Conservation (phyloP, 2,888 invertebrate genomes). For the Ptycholaimellus sp. region DNA sequence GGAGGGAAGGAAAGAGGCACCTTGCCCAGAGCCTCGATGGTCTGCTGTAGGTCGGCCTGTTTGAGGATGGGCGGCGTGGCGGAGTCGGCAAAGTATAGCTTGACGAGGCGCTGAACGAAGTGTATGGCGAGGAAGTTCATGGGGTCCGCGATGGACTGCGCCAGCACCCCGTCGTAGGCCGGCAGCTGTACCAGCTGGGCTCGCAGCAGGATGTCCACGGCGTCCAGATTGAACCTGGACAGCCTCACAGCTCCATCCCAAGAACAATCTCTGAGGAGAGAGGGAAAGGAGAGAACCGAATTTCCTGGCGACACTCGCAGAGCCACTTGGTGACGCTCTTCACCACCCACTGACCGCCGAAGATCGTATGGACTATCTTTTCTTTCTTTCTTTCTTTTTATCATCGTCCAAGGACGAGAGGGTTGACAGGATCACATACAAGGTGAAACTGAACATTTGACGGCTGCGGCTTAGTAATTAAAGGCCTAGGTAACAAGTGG, state of each 20-base stretch:
- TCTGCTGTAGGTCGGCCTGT: conserved; percentile 58
- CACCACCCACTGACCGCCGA: conserved; percentile 4
- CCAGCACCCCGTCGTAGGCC: conserved; percentile 54
- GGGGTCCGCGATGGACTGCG: conserved; percentile 58
- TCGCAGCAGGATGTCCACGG: conserved; percentile 61
- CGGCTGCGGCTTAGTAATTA: no score
- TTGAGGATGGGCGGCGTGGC: neutral
- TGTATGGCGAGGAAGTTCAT: conserved; percentile 48
- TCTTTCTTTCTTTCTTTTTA: no score
- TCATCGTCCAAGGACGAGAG: no score
- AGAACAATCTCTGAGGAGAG: conserved; percentile 41
- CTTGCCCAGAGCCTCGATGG: no score
- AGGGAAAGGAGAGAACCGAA: conserved; percentile 18
- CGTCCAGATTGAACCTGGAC: conserved; percentile 36
- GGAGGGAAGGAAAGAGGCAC: no score
- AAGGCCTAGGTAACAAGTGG: no score
- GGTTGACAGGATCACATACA: no score
- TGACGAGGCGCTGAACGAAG: conserved; percentile 72
- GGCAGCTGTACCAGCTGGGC: conserved; percentile 54
- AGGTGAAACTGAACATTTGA: no score
- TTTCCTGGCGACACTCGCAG: conserved; percentile 64
- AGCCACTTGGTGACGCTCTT: conserved; percentile 31
- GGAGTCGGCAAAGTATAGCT: conserved; percentile 52
- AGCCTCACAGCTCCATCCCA: no score
- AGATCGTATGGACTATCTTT: no score